These are phyloP conservation scores for Leptarthrus brevirostris DNA, from an alignment of 2,888 invertebrate species.

Conservation along the genomic window DNA sequence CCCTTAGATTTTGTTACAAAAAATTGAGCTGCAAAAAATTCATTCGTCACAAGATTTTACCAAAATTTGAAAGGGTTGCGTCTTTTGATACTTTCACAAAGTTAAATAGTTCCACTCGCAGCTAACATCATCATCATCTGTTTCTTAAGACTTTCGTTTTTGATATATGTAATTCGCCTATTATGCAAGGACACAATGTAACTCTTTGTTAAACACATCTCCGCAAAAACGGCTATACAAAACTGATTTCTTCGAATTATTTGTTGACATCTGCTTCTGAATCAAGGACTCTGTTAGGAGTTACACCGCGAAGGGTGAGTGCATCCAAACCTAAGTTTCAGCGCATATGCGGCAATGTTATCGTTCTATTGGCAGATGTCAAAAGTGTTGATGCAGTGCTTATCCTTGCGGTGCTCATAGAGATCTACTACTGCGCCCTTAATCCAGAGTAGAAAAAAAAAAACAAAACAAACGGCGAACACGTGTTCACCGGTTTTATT, in stretches of 20 bases:
- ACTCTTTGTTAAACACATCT: neutral
- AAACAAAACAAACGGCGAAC: too few relatives aligned
- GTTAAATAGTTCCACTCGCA: conserved; percentile 34
- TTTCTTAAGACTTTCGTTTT: neutral
- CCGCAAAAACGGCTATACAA: neutral
- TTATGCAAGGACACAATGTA: conserved; percentile 24
- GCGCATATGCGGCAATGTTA: too few relatives aligned
- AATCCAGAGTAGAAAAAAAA: too few relatives aligned
- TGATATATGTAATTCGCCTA: conserved; percentile 20
- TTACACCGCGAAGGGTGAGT: neutral
- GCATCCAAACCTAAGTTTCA: too few relatives aligned
- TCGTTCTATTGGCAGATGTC: too few relatives aligned
- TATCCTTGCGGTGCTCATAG: too few relatives aligned
- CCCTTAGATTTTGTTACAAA: too few relatives aligned
- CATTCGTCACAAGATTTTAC: neutral
- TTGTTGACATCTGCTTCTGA: conserved; percentile 37
- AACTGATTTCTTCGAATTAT: conserved; percentile 11
- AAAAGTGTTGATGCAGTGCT: too few relatives aligned
- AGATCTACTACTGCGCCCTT: too few relatives aligned
- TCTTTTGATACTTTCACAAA: conserved; percentile 16
- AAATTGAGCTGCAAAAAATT: too few relatives aligned
- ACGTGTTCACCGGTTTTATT: too few relatives aligned
- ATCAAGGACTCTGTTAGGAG: conserved; percentile 16
- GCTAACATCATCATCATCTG: conserved; percentile 38
- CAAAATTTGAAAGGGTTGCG: conserved; percentile 13